Percentiles rank a stretch among this genome's conserved stretches.
Evolutionary conservation across 35 echinoderm and acorn worm genomes (phyloP).

Genomic region (Amphiura filiformis): DNA sequence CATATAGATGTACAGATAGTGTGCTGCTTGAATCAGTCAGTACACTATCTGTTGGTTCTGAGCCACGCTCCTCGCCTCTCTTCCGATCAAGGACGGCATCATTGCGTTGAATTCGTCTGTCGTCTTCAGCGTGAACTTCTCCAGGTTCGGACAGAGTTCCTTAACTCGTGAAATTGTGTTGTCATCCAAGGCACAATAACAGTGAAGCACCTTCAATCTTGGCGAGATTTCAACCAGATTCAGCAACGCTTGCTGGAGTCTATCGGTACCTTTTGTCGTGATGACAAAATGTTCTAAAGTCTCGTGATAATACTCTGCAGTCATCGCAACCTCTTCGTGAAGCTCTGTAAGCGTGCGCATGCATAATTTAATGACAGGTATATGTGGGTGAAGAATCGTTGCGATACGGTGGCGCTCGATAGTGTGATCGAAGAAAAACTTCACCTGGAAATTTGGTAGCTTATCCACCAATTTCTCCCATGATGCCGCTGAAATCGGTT

Average conservation of each 20-base stretch:
- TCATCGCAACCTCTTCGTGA: conserved; percentile 58
- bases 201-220: conserved; percentile 67
- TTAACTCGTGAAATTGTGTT: conserved; percentile 57
- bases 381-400: conserved; percentile 73
- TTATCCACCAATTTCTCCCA: conserved; percentile 62
- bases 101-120: conserved; percentile 31
- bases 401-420: conserved; percentile 77
- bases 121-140: conserved; percentile 69
- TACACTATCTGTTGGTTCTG: background rate
- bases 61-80: conserved; percentile 13
- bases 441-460: conserved; percentile 61
- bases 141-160: conserved; percentile 45
- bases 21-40: background rate
- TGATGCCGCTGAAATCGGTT: conserved; percentile 44
- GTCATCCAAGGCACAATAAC: conserved; percentile 82
- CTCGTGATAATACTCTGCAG: conserved; percentile 48
- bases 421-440: conserved; percentile 88
- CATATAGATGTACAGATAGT: too few relatives aligned
- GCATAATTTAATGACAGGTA: conserved; percentile 65
- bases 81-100: conserved; percentile 20
- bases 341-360: conserved; percentile 71
- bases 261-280: conserved; percentile 62
- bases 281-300: conserved; percentile 78
- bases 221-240: conserved; percentile 47
- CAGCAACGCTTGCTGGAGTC: conserved; percentile 61